phyloP scores from a whole-genome alignment of 2,113 vertebrate genomes.

The Hippocampus zosterae region DNA sequence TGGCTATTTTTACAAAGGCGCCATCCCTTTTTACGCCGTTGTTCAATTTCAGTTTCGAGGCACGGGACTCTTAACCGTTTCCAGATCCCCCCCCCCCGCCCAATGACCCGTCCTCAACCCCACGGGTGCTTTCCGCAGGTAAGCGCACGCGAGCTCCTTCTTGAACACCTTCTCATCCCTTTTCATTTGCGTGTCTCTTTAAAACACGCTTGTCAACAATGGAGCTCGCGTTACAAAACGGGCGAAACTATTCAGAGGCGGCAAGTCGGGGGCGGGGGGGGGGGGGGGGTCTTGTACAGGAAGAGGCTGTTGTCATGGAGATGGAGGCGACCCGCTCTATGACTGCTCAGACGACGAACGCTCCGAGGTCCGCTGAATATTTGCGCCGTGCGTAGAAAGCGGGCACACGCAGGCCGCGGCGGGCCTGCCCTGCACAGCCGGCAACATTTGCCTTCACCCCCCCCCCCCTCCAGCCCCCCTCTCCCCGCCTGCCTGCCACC shows the following conservation, averaged over 20 bases:
- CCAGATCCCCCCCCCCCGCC: too few relatives aligned
- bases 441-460: conserved; percentile 24
- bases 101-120: too few relatives aligned
- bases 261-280: neutral
- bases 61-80: too few relatives aligned
- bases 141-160: too few relatives aligned
- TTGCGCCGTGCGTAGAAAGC: neutral
- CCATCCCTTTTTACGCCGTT: too few relatives aligned
- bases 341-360: neutral
- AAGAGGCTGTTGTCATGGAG: conserved; percentile 8
- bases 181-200: neutral
- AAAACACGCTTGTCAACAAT: neutral
- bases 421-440: conserved; percentile 45
- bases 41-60: too few relatives aligned
- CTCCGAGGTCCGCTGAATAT: neutral
- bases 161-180: too few relatives aligned
- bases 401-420: conserved; percentile 16
- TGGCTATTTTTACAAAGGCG: too few relatives aligned
- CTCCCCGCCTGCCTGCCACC: neutral
- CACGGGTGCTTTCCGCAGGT: too few relatives aligned
- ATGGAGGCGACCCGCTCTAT: neutral
- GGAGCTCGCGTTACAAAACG: neutral
- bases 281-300: neutral
- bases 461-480: neutral
- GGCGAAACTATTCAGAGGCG: neutral